Percentiles rank a stretch among this genome's conserved stretches.
Conservation (phyloP, 2,797 vertebrate species). For the Melanotaenia boesemani region DNA sequence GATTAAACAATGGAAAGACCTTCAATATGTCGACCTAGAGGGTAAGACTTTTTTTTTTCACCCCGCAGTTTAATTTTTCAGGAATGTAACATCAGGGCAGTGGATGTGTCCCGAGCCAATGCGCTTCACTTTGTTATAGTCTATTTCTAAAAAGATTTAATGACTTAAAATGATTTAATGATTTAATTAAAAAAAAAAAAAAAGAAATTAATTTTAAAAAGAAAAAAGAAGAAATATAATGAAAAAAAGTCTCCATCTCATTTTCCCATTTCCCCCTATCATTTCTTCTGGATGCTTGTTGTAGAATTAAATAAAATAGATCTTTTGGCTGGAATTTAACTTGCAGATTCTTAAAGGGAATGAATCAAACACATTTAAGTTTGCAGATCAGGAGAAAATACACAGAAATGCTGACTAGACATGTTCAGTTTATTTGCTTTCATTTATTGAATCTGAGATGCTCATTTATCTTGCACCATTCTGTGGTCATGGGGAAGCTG, state of each 20-base stretch:
- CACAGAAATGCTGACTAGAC: conserved; percentile 5
- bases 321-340: conserved; percentile 42
- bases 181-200: no score
- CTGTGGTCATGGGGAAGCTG: no score
- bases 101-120: not conserved
- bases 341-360: conserved; percentile 36
- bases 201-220: not conserved
- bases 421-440: not conserved
- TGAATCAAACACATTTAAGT: conserved; percentile 15
- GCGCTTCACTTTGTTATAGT: not conserved
- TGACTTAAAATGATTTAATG: not conserved
- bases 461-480: no score
- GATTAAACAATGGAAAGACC: conserved; percentile 49
- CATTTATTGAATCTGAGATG: not conserved
- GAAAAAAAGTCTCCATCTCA: not conserved
- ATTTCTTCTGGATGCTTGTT: not conserved
- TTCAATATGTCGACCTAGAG: conserved; percentile 32
- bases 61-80: conserved; percentile 7
- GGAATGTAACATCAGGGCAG: conserved; percentile 27
- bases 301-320: conserved; percentile 2
- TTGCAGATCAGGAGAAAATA: conserved; percentile 4
- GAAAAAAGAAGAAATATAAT: not conserved
- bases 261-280: no score
- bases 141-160: not conserved
- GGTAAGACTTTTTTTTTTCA: conserved; percentile 60